phyloP scores from a whole-genome alignment of 2,113 vertebrate genomes.

The Chrysemys picta region DNA sequence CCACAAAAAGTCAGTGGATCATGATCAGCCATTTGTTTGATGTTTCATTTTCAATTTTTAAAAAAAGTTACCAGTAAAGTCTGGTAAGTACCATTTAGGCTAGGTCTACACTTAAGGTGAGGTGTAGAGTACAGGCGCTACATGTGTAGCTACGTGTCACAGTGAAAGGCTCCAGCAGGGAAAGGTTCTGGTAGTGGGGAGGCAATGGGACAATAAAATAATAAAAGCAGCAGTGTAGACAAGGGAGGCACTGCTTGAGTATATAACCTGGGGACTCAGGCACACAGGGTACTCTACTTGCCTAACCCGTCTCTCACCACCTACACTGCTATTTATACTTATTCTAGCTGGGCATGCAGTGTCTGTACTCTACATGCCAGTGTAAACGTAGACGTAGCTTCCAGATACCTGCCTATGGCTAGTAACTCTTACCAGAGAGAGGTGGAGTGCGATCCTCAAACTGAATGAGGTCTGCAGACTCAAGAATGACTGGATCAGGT shows the following conservation, averaged over 20 bases:
- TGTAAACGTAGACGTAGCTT: not conserved
- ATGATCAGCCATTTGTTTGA: not conserved
- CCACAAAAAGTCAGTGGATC: rapidly evolving
- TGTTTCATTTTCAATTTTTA: not conserved
- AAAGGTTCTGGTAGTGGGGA: not conserved
- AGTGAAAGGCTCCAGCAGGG: not conserved
- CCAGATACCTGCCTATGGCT: not conserved
- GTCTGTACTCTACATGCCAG: not conserved
- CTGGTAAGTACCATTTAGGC: not conserved
- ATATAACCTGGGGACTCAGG: not conserved
- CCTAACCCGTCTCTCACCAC: not conserved
- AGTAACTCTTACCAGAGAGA: conserved; percentile 69
- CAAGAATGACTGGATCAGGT: conserved; percentile 88
- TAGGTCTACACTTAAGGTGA: not conserved
- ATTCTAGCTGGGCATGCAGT: not conserved
- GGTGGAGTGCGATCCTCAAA: conserved; percentile 86
- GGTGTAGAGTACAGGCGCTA: not conserved
- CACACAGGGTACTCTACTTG: not conserved
- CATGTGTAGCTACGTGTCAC: not conserved
- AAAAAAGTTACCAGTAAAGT: rapidly evolving
- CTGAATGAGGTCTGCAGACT: conserved; percentile 88
- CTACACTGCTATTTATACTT: not conserved
- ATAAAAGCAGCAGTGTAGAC: not conserved
- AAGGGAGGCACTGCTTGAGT: not conserved
- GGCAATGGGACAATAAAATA: not conserved